Conservation (phyloP, 2,113 vertebrate genomes). For the Mystacornis crossleyi region DNA sequence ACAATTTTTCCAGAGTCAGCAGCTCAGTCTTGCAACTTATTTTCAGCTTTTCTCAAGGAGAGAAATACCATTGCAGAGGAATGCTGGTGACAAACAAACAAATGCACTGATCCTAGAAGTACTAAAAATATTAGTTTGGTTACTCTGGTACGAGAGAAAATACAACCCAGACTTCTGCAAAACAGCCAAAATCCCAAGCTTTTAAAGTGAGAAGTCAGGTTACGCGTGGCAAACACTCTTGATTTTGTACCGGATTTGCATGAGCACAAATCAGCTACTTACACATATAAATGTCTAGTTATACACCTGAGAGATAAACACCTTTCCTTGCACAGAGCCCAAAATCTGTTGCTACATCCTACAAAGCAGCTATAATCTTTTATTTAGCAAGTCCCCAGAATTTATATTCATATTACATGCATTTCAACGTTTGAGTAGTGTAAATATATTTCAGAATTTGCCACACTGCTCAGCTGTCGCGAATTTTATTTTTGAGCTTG, state of each 20-base stretch:
- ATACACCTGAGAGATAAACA: background rate
- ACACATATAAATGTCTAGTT: background rate
- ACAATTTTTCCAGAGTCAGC: conserved; percentile 57
- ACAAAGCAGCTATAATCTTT: background rate
- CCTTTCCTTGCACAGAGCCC: background rate
- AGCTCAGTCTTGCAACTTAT: conserved; percentile 30
- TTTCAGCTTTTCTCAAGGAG: conserved; percentile 29
- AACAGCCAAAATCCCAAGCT: background rate
- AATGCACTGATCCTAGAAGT: background rate
- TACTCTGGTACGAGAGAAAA: background rate
- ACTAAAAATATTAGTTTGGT: background rate
- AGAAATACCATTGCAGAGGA: background rate
- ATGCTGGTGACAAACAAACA: background rate
- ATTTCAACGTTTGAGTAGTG: background rate
- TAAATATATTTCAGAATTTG: background rate
- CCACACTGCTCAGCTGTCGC: background rate
- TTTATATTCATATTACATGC: background rate
- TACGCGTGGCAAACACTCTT: background rate
- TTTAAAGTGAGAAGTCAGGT: background rate
- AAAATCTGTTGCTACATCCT: background rate
- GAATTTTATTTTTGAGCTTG: background rate
- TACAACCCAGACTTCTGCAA: background rate
- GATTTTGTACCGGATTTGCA: background rate
- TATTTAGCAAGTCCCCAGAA: background rate
- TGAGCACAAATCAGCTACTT: background rate